A percentile compares a stretch with the other conserved stretches of the same genome.
phyloP scores from a whole-genome alignment of 2,888 invertebrate species.

The Mythimna ferrago region DNA sequence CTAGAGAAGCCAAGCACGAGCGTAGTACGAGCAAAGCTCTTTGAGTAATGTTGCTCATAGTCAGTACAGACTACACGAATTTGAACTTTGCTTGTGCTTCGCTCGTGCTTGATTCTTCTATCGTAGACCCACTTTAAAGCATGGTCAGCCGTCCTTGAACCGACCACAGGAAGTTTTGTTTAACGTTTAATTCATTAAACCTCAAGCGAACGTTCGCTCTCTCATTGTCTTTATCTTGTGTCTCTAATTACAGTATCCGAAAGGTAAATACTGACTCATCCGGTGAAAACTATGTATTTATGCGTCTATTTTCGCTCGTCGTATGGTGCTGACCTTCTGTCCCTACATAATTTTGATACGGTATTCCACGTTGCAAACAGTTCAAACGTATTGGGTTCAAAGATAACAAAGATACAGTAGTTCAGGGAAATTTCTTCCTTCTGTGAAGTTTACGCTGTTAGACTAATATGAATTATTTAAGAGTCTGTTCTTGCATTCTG shows the following conservation, averaged over 20 bases:
- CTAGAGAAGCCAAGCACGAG: too few relatives aligned
- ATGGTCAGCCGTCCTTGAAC: too few relatives aligned
- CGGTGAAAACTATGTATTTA: neutral
- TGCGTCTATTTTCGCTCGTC: neutral
- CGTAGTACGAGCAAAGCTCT: too few relatives aligned
- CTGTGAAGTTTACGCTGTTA: neutral
- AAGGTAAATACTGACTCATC: neutral
- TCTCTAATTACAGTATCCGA: too few relatives aligned
- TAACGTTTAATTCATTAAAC: neutral
- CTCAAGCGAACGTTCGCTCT: too few relatives aligned
- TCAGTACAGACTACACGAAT: too few relatives aligned
- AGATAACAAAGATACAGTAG: slow-evolving; percentile 25
- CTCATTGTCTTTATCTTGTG: too few relatives aligned
- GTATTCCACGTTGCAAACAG: slow-evolving; percentile 26
- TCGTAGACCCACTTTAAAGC: too few relatives aligned
- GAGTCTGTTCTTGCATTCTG: neutral
- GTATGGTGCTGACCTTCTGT: neutral
- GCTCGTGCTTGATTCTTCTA: too few relatives aligned
- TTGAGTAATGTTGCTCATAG: too few relatives aligned
- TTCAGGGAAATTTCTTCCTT: slow-evolving; percentile 19
- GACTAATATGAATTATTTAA: slow-evolving; percentile 15
- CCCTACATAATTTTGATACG: neutral
- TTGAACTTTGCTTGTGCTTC: too few relatives aligned
- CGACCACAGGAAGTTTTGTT: neutral
- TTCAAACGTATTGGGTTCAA: slow-evolving; percentile 45